Evolutionary conservation across 2,113 vertebrate genomes (phyloP), one percentile per base, ranked within the genome.

Genomic region (Cercocebus atys): DNA sequence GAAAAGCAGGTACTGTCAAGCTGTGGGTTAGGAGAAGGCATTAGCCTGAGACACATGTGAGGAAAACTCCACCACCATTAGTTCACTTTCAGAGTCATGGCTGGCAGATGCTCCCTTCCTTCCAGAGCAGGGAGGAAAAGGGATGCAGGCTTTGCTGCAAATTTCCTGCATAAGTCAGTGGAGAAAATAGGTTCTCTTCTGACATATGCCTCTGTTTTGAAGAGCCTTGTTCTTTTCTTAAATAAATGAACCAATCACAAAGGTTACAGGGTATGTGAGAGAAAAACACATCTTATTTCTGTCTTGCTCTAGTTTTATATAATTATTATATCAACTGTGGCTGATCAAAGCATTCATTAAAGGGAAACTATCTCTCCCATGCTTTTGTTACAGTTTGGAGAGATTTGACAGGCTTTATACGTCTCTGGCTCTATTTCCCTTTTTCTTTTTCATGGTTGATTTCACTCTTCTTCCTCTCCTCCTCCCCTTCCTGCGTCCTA

Each of bases 321-420:
- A 99, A 98, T 98, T 99, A 99, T 98, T 98, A 98, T 98, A 99
- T 99, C 98, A 98, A 98, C 98, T 97, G 97, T 95, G 97, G 97
- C 97, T 98, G 98, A 99, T 99, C 98, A 99, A 99, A 99, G 99
- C 98, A 98, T 98, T 99, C 98, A 98, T 99, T 99, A 99, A 98
- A 98, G 98, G 98, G 98, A 98, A 98, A 97, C 98, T 98, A 97
- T 98, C 98, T 99, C 98, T 98, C 98, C 98, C 98, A 93, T 98
- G 98, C 98, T 98, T 99, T 98, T 98, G 98, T 99, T 98, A 95
- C 94, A 95, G 95, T 98, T 98, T 97, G 98, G 98, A 98, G 98
- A 98, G 98, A 98, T 99, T 98, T 99, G 98, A 99, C 98, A 99
- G 98, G 97, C 97, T 98, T 98, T 98, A 93, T 97, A 82, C 64